Percentiles rank a stretch among this genome's conserved stretches.
phyloP scores from a whole-genome alignment of 2,113 vertebrate species.

The Macrotus californicus region DNA sequence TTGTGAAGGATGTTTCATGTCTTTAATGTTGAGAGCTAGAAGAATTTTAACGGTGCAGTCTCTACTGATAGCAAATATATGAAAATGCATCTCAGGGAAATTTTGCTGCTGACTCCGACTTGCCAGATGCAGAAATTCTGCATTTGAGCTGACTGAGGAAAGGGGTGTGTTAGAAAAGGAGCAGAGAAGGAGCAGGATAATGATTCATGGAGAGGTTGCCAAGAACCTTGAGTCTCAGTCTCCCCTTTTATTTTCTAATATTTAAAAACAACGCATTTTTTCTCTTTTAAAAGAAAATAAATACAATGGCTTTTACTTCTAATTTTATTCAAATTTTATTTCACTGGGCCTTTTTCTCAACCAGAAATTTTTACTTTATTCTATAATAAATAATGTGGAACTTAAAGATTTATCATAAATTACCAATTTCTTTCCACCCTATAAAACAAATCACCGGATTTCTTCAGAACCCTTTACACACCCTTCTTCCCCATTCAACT shows the following conservation, averaged over 20 bases:
- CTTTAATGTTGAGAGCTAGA: background rate
- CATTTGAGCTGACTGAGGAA: conserved; percentile 9
- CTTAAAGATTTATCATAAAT: background rate
- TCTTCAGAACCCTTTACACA: background rate
- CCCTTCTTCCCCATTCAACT: background rate
- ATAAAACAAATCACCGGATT: background rate
- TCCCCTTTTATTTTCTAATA: background rate
- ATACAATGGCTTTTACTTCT: background rate
- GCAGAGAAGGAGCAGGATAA: background rate
- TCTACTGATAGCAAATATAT: conserved; percentile 36
- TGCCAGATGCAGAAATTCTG: conserved; percentile 20
- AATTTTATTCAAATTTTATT: conserved; percentile 29
- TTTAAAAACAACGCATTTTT: background rate
- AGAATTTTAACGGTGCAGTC: conserved; percentile 18
- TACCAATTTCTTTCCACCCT: background rate
- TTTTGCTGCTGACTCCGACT: conserved; percentile 30
- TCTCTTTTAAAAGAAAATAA: conserved; percentile 16
- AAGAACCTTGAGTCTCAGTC: background rate
- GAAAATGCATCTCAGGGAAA: conserved; percentile 41
- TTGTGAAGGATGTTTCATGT: conserved; percentile 10
- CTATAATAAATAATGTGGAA: background rate
- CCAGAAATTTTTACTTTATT: background rate
- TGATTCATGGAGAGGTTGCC: background rate
- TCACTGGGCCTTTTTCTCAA: background rate
- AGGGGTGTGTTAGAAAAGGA: background rate